Base-by-base conservation (phyloP, 1,140 invertebrate genomes). In the Papilio polyxenes region DNA sequence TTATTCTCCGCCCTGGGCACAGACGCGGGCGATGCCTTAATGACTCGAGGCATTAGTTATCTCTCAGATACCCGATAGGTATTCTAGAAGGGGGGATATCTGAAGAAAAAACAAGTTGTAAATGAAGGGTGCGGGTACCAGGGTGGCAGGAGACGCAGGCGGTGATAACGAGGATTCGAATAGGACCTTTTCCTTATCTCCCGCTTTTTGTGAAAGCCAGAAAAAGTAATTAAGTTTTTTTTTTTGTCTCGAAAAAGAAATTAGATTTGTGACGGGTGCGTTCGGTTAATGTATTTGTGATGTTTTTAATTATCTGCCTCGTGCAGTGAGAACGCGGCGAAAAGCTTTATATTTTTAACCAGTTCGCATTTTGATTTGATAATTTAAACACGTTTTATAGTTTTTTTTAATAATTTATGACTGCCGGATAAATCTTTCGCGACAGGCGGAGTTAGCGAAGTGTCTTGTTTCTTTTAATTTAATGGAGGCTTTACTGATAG, bases 191-290 rank as follows among this genome's bases (percentile, higher is more conserved):
- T 80, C 69, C 91, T 93, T 93, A 93, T 93, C 92, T 92, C 86
- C 89, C 86, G 89, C 87, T 86, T 87, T 89, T 89, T 88, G 86
- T 89, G 90, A 91, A 88, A 90, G 87, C 86, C 88, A 89, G 88
- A 89, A 91, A 90, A 92, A 89, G 91, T 93, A 93, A 93, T 93
- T 93, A 93, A 92, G 88, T 81, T 86, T 91, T 88, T 88, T 88
- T 86, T 89, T 87, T 91, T 91, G 88, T 87, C 85, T 87, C 83
- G 86, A 89, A 89, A 90, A 90, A 89, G 87, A 88, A 91, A 90
- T 91, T 89, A 90, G 87, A 90, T 90, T 91, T 83, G 86, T 84
- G 88, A 87, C 83, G 88, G 83, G 49, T 81, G 83, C 83, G 83
- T 82, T 81, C 81, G 81, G 87, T 90, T 89, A 88, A 90, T 89